A percentile compares a stretch with the other conserved stretches of the same genome.
Evolutionary conservation across 1,140 invertebrate species (phyloP).

Genomic region (Scaptomyza montana): DNA sequence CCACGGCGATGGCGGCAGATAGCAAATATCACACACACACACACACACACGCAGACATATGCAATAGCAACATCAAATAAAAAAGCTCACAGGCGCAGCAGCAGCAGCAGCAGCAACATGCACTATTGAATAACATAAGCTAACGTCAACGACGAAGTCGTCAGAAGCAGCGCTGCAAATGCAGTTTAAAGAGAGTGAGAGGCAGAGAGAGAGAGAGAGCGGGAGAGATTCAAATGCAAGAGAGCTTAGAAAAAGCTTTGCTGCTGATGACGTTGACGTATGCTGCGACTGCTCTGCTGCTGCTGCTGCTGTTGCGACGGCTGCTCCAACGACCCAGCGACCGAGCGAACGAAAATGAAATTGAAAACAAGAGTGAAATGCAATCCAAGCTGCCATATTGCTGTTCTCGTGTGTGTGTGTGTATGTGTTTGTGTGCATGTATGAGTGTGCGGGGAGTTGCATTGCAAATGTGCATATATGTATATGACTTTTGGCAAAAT

Average conservation of each 20-base stretch:
- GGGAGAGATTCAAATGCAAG: not conserved
- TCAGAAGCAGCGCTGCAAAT: constrained; percentile 46
- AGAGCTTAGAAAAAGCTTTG: constrained; percentile 51
- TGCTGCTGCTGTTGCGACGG: constrained; percentile 11
- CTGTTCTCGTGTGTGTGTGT: constrained; percentile 18
- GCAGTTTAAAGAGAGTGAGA: constrained; percentile 21
- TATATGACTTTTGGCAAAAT: constrained; percentile 12
- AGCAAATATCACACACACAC: constrained; percentile 51
- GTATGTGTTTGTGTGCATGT: not conserved
- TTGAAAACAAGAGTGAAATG: constrained; percentile 80
- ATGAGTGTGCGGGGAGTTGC: constrained; percentile 8
- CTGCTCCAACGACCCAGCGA: constrained; percentile 59
- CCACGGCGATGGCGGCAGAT: constrained; percentile 76
- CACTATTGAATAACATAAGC: constrained; percentile 70
- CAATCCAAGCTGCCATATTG: constrained; percentile 42
- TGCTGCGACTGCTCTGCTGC: constrained; percentile 11
- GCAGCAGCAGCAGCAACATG: constrained; percentile 12
- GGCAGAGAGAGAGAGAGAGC: constrained; percentile 3
- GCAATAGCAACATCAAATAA: constrained; percentile 28
- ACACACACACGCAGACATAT: constrained; percentile 31
- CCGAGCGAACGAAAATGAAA: constrained; percentile 59
- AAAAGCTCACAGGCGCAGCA: constrained; percentile 18
- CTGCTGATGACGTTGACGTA: constrained; percentile 31
- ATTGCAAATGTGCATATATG: constrained; percentile 5
- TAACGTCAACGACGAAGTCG: constrained; percentile 18